Percentiles rank a stretch among this genome's conserved stretches.
Conservation (phyloP, 2,113 vertebrate genomes). For the sheep (Ovis aries) region ARS-UI_Ramb_v3.0 NC_056061.1:57105001-57105500, state of each 20-base stretch:
- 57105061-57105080: background rate
- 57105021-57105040: background rate
- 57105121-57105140: background rate
- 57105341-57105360: background rate
- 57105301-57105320: background rate
- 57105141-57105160: background rate
- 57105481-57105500: background rate
- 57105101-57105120: background rate
- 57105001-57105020: background rate
- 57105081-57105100: background rate
- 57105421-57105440: background rate
- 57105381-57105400: background rate
- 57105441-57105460: background rate
- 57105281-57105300: background rate
- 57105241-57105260: background rate
- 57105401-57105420: background rate
- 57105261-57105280: background rate
- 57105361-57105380: background rate
- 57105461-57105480: background rate
- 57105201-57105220: background rate
- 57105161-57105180: background rate
- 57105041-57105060: background rate
- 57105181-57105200: background rate
- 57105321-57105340: background rate
- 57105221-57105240: background rate